These are phyloP conservation scores for Symphodus melops DNA, from an alignment of 2,113 vertebrate species.

Conservation along the genomic window DNA sequence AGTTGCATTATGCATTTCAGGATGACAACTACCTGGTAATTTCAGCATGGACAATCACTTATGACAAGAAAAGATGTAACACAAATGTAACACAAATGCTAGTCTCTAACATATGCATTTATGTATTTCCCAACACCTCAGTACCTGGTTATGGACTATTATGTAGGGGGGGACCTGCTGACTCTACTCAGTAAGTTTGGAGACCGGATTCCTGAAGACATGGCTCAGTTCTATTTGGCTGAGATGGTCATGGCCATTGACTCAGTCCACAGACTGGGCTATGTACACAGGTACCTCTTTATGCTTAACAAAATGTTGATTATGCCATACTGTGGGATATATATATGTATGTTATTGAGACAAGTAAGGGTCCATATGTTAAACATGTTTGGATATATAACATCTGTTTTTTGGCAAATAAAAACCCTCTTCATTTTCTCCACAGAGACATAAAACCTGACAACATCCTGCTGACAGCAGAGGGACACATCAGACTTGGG, in stretches of 20 bases:
- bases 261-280: conserved; percentile 88
- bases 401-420: not conserved
- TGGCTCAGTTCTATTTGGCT: conserved; percentile 91
- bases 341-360: too few species aligned
- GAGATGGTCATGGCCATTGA: conserved; percentile 91
- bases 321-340: not conserved
- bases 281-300: conserved; percentile 83
- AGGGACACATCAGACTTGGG: conserved; percentile 87
- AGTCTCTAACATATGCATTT: not conserved
- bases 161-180: conserved; percentile 89
- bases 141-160: conserved; percentile 93
- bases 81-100: not conserved
- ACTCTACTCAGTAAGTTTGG: conserved; percentile 91
- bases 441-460: conserved; percentile 91
- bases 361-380: too few species aligned
- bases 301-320: not conserved
- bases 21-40: conserved; percentile 89
- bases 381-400: not conserved
- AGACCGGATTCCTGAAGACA: conserved; percentile 87
- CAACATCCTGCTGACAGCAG: conserved; percentile 87
- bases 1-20: conserved; percentile 90
- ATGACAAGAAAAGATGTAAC: not conserved
- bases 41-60: not conserved
- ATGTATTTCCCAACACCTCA: conserved; percentile 39
- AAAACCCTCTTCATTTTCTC: not conserved